Base-by-base conservation (phyloP, 2,888 invertebrate species). In the Pachycephus smyrnensis region DNA sequence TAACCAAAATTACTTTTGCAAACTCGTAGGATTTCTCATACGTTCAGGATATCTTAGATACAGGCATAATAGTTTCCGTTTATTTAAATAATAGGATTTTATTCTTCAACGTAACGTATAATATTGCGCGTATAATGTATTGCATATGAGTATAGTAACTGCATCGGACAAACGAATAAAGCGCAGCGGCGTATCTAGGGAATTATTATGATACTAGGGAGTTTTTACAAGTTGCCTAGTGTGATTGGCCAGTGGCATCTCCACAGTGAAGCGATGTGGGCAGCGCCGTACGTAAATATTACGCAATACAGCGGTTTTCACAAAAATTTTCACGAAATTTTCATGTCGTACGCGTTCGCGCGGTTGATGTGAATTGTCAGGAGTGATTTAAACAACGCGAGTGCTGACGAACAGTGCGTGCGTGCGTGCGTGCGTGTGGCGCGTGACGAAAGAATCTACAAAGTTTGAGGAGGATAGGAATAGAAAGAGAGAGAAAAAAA, bases 271-370 rank as follows among this genome's bases (percentile, higher is more conserved):
- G 73, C 78, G 71, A 75, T 75, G 78, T 73, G 78, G 75, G 30
- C 36, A 75, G 79, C 75, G 76, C 80, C 37, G 73, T 79, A 78
- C 80, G 77, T 83, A 83, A 83, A 84, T 83, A 83, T 82, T 84
- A 84, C 82, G 83, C 83, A 84, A 84, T 77, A 79, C 77, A 69
- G 78, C 77, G 81, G 79, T 80, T 80, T 79, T 77, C 76, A 80
- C 40, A 76, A 68, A 71, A 82, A 80, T 79, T 74, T 76, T 32
- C 40, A 78, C 76, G 73, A 75, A 75, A 40, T 76, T 73, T 75
- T 69, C 76, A 75, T 77, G 68, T 37, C 77, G 75, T 23, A 55
- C 55, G 55, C 55, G 23, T 23, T 55, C 23, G 23, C 23, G 6
- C 55, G 6, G 55, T 55, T 23, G 2, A 23, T 23, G 1, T 55